These are phyloP conservation scores for Enteromius treurensis DNA, from an alignment of 2,797 vertebrate species.

Conservation along the genomic window DNA sequence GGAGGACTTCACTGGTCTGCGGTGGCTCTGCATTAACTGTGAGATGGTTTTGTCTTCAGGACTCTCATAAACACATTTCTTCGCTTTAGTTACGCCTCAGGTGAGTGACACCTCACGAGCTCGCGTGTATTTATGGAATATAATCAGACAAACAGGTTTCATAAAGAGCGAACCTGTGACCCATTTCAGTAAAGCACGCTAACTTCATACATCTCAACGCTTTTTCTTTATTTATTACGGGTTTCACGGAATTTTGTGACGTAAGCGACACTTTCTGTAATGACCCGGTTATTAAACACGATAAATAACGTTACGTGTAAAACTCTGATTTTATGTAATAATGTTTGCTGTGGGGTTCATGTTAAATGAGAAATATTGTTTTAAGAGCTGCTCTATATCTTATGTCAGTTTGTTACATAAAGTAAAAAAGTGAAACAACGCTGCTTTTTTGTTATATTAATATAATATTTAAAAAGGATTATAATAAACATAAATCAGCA, in stretches of 20 bases:
- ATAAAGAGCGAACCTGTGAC: slow-evolving; percentile 6
- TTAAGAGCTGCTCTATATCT: background rate
- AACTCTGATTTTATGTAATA: too few species aligned
- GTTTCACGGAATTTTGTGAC: background rate
- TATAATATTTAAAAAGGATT: background rate
- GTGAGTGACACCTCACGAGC: slow-evolving; percentile 6
- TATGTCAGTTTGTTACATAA: too few species aligned
- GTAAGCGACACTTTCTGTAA: background rate
- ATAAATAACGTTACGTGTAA: rapidly evolving
- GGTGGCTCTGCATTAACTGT: background rate
- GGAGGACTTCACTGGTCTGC: background rate
- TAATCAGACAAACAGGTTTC: background rate
- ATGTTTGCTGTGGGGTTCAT: background rate
- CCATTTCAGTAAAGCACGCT: background rate
- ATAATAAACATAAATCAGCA: background rate
- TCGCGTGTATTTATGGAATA: background rate
- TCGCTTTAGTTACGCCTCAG: background rate
- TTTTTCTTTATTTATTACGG: background rate
- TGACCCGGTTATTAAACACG: background rate
- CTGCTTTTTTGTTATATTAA: background rate
- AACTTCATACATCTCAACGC: background rate
- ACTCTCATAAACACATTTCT: background rate
- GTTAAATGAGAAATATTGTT: background rate
- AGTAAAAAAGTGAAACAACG: background rate
- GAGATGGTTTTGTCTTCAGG: slow-evolving; percentile 19